phyloP scores from a whole-genome alignment of 2,888 invertebrate genomes.

The Phlogophora meticulosa region DNA sequence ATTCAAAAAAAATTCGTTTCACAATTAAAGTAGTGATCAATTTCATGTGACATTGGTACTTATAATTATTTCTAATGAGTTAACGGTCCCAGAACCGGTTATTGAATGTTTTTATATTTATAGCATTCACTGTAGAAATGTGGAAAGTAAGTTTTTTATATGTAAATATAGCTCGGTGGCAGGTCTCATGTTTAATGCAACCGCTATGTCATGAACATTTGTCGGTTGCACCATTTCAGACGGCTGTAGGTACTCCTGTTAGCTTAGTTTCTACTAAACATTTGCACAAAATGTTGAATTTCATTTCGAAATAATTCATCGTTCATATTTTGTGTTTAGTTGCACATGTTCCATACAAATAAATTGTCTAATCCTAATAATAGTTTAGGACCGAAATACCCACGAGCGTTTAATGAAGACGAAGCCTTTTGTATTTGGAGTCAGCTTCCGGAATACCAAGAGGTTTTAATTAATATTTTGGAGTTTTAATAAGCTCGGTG shows the following conservation, averaged over 20 bases:
- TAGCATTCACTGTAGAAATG: constrained; percentile 63
- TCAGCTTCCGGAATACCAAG: constrained; percentile 73
- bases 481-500: constrained; percentile 76
- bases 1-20: constrained; percentile 32
- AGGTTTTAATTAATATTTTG: constrained; percentile 77
- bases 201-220: constrained; percentile 88
- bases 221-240: constrained; percentile 87
- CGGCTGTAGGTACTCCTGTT: constrained; percentile 69
- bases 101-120: constrained; percentile 67
- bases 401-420: constrained; percentile 38
- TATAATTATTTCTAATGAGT: constrained; percentile 71
- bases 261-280: constrained; percentile 68
- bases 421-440: constrained; percentile 49
- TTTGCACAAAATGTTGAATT: constrained; percentile 65
- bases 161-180: constrained; percentile 84
- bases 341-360: constrained; percentile 46
- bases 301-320: constrained; percentile 63
- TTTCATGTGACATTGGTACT: constrained; percentile 62
- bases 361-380: constrained; percentile 51
- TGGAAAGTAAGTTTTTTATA: constrained; percentile 76
- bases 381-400: constrained; percentile 41
- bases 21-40: constrained; percentile 54
- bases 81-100: constrained; percentile 68
- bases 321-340: constrained; percentile 57
- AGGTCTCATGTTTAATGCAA: constrained; percentile 89